Conservation (phyloP, 2,888 invertebrate genomes). For the Acrobasis repandana region DNA sequence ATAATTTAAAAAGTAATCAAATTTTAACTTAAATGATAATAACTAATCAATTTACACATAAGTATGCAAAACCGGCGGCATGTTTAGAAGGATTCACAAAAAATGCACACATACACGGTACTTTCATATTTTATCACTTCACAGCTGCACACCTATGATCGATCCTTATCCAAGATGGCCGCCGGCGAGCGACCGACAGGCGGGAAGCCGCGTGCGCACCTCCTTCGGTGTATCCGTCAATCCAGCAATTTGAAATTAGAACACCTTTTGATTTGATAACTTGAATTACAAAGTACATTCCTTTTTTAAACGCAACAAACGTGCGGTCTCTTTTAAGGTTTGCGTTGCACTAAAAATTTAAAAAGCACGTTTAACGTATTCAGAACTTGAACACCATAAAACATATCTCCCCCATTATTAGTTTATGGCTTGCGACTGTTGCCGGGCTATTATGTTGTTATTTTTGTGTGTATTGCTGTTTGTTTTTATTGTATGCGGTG, state of each 20-base stretch:
- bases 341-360: constrained; percentile 72
- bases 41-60: not conserved
- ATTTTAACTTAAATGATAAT: no score
- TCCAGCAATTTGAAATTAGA: constrained; percentile 51
- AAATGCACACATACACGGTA: constrained; percentile 48
- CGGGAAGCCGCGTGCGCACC: constrained; percentile 74
- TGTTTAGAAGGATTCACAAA: constrained; percentile 34
- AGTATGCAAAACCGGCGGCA: not conserved
- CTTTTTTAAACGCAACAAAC: constrained; percentile 43
- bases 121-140: constrained; percentile 71
- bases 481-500: constrained; percentile 77
- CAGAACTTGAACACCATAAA: constrained; percentile 79
- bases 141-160: constrained; percentile 80
- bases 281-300: constrained; percentile 18
- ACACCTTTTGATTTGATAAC: constrained; percentile 37
- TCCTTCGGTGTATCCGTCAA: constrained; percentile 57
- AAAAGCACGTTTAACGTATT: constrained; percentile 69
- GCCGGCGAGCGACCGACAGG: constrained; percentile 65
- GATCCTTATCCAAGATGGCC: constrained; percentile 80
- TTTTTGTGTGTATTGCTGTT: constrained; percentile 74
- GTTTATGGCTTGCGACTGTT: constrained; percentile 79
- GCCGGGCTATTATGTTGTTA: constrained; percentile 74
- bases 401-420: constrained; percentile 83
- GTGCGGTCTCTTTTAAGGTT: constrained; percentile 67
- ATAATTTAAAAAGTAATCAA: no score